Base-by-base conservation (phyloP, 2,113 vertebrate genomes). In the Pachycephala philippinensis region DNA sequence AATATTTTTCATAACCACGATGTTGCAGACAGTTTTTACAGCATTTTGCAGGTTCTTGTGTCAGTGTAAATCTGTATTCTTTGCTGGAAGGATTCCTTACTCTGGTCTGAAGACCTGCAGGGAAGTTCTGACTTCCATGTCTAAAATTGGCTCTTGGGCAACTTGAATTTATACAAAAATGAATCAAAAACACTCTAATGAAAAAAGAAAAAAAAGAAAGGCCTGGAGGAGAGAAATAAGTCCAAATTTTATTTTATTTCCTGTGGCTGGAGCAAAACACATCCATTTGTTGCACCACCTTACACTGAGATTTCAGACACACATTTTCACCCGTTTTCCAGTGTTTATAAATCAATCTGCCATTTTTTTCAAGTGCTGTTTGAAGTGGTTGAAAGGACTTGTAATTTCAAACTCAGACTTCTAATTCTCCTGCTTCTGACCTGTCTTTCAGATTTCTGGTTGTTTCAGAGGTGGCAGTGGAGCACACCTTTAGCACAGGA, bases 401-500 rank as follows among this genome's bases (percentile, higher is more conserved):
- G 24, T 20, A 10, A 49, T 19, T 61, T 57, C 52, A 27, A 42
- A 13, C 7, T 35, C 2, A 33, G 40, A 42, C 7, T 87, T 42
- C 11, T 80, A 35, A 86, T 63, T 45, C 3, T 92, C 15, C 1
- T 84, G 75, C 4, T 60, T 75, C 18, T 92, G 42, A 2, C 22
- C 23, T 95, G 33, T 87, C 45, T 97, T 84, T 57, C 98, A 99
- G 99, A 98, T 98, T 98, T 97, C 98, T 96, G 98, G 98, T 98
- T 98, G 98, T 98, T 98, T 97, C 96, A 96, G 99, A 97, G 98
- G 98, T 98, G 97, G 98, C 98, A 97, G 97, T 95, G 97, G 98
- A 97, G 97, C 97, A 95, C 98, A 98, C 98, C 98, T 98, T 98
- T 98, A 98, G 98, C 97, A 98, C 97, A 98, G 97, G 98, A 99